Base-by-base conservation (phyloP, 2,888 invertebrate genomes). In the Napeogenes inachia region DNA sequence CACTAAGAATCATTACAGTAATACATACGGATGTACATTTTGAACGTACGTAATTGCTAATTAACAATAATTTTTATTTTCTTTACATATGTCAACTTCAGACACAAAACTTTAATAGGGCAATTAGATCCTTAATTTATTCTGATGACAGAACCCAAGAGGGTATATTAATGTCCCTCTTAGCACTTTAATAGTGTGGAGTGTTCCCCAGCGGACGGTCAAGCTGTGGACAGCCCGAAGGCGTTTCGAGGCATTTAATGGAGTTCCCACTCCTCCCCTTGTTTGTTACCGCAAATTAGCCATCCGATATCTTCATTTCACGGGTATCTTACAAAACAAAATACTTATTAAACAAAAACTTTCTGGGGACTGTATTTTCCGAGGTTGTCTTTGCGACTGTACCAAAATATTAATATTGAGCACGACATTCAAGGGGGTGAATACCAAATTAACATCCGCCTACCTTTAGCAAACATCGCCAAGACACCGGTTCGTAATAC, bases 371-470 rank as follows among this genome's bases (percentile, higher is more conserved):
- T 30, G 50, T 50, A 50, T 4, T 50, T 42, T 59, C 62, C 61
- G 45, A 61, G 54, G 59, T 42, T 42, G 68, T 68, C 62, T 70
- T 67, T 63, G 64, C 59, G 64, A 60, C 62, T 65, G 61, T 63
- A 68, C 71, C 84, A 75, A 85, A 88, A 88, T 89, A 89, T 89
- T 87, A 89, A 89, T 89, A 87, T 85, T 80, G 76, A 78, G 73
- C 74, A 74, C 78, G 76, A 73, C 73, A 73, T 70, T 73, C 75
- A 79, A 70, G 70, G 71, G 88, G 89, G 87, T 88, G 89, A 90
- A 90, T 89, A 87, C 86, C 78, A 87, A 89, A 90, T 90, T 90
- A 89, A 90, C 89, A 89, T 89, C 78, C 79, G 80, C 72, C 67
- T 88, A 89, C 89, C 89, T 89, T 89, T 66, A 71, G 78, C 86